Percentiles rank a stretch among this genome's conserved stretches.
phyloP scores from a whole-genome alignment of 1,140 invertebrate genomes.

The Dinothrombium tinctorium region DNA sequence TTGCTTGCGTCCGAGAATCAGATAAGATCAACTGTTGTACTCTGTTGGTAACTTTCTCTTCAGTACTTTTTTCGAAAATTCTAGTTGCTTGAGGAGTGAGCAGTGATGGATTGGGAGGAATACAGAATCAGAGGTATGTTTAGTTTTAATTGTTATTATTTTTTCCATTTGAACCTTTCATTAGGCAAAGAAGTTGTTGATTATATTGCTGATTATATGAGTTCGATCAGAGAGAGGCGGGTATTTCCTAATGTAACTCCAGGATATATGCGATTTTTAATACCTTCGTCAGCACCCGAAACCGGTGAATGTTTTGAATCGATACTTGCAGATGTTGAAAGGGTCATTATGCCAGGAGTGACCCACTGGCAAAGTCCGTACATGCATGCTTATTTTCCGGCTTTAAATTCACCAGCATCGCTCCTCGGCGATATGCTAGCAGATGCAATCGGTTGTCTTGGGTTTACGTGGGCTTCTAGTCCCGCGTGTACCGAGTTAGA shows the following conservation, averaged over 20 bases:
- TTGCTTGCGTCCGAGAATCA: too few relatives aligned
- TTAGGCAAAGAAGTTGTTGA: constrained; percentile 19
- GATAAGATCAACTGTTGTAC: too few relatives aligned
- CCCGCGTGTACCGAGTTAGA: constrained; percentile 88
- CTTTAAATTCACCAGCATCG: constrained; percentile 71
- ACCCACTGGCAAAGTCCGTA: constrained; percentile 86
- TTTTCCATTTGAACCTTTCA: not conserved
- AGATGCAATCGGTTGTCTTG: constrained; percentile 53
- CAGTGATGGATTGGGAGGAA: constrained; percentile 12
- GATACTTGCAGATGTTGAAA: constrained; percentile 30
- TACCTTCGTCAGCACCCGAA: constrained; percentile 20
- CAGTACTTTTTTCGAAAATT: too few relatives aligned
- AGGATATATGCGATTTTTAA: constrained; percentile 26
- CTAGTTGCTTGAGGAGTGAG: too few relatives aligned
- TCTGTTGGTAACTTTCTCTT: too few relatives aligned
- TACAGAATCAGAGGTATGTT: constrained; percentile 9
- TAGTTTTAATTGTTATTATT: constrained; percentile 2
- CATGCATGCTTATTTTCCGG: constrained; percentile 86
- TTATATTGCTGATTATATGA: constrained; percentile 28
- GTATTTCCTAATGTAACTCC: constrained; percentile 27
- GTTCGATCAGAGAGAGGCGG: constrained; percentile 41
- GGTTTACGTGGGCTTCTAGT: constrained; percentile 78
- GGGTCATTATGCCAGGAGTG: constrained; percentile 32
- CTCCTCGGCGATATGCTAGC: constrained; percentile 67
- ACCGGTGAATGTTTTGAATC: constrained; percentile 23